Evolutionary conservation across 2,797 vertebrate species (phyloP), one percentile per base, ranked within the genome.

Genomic region (Pygocentrus nattereri): DNA sequence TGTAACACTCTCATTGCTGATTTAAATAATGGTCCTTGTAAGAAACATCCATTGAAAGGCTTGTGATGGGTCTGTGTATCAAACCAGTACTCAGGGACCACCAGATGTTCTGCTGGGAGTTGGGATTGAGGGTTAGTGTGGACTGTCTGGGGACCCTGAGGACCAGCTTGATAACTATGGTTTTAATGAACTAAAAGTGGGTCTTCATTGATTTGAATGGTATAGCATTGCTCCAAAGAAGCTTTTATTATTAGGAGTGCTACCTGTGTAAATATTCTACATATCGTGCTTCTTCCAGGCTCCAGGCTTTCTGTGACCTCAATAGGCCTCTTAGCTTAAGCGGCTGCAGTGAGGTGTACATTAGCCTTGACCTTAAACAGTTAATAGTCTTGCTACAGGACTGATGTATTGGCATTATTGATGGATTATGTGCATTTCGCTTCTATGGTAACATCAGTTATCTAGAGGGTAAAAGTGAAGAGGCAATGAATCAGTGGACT

Each of bases 401-500:
- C 23, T 56, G 71, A 38, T n/a, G 31, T 38, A 31, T 52, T 34
- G 50, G 27, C 49, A 59, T 23, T 44, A 41, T 23, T 69, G 38
- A 64, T 50, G 41, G 27, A 75, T 61, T 49, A 11, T 25, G 15
- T 44, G 23, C 50, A 58, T 49, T 75, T 75, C 38, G 38, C 72
- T 81, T 75, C 52, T 34, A 25, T 50, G 72, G 62, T 75, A 44
- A 34, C 34, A 4, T 56, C 56, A 25, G 2, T 67, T 41, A 73
- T 52, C 10, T 68, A 54, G 62, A 12, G 10, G 65, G 78, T 34
- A 21, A 15, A 44, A 19, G 19, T 74, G 25, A 59, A 58, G 64
- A 76, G 25, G 64, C 52, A 25, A 27, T 69, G n/a, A 69, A 75
- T 75, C 38, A 73, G n/a, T n/a, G n/a, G n/a, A n/a, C n/a, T n/a